Evolutionary conservation across 2,113 vertebrate genomes (phyloP), one percentile per base, ranked within the genome.

Genomic region (Heptranchias perlo): DNA sequence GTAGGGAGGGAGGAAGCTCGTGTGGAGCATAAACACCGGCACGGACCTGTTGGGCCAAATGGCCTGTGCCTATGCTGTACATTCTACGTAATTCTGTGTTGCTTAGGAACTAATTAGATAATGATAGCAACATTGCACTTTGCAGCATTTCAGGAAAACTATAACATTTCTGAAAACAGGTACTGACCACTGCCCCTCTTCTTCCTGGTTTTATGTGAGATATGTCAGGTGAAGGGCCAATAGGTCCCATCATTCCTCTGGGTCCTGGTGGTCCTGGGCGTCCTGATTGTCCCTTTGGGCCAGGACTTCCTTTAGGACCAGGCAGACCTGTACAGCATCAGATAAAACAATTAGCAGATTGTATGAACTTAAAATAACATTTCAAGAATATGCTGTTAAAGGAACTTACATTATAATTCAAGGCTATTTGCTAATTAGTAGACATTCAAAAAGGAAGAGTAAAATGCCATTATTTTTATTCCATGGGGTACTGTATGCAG

Each of bases 241-340:
- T 98, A 13, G 98, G 99, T 96, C 99, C 99, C 99, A 99, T 99
- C 1, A 98, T 98, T 96, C 99, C 99, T 65, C 99, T 98, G 0
- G 99, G 98, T 64, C 99, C 99, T 0, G 99, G 98, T 91, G 97
- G 97, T 28, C 99, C 99, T 0, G 98, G 98, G 69, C 98, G 97
- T 16, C 99, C 99, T 14, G 97, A 96, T 87, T 97, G 96, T n/a
- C 99, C 99, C 28, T 97, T 97, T 96, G 97, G 97, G 96, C 99
- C 99, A 18, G 98, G 97, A 96, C 98, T 98, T 82, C 99, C 99
- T 96, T 98, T 98, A 44, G 98, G 98, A 97, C 99, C 99, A 86
- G 98, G 97, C 76, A 98, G 97, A 76, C 99, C 99, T 99, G 97
- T 67, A 98, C 97, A 3, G 69, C 35, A 96, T 67, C 21, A 87